phyloP scores from a whole-genome alignment of 2,797 vertebrate genomes.

The Siniperca obscura region DNA sequence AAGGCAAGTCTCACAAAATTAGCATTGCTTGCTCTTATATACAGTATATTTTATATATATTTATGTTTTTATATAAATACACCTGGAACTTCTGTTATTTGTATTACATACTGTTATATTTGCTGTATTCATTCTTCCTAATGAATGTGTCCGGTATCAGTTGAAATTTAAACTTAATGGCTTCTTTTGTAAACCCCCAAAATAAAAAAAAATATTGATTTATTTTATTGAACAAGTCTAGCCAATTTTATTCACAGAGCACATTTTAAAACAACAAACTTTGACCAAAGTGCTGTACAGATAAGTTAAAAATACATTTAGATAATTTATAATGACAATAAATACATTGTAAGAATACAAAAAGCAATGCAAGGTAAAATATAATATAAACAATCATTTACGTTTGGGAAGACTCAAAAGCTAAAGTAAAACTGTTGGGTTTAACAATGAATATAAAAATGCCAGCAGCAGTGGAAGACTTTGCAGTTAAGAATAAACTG shows the following conservation, averaged over 20 bases:
- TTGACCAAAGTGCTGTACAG: slow-evolving; percentile 10
- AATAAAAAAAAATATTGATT: neutral
- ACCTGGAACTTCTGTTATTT: neutral
- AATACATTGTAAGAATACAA: slow-evolving; percentile 23
- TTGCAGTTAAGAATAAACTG: neutral
- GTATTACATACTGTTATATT: neutral
- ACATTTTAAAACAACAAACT: slow-evolving; percentile 33
- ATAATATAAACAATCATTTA: slow-evolving; percentile 2
- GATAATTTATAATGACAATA: slow-evolving; percentile 1
- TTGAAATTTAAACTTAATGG: neutral
- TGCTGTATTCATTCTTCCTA: neutral
- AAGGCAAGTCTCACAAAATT: neutral
- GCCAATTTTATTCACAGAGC: slow-evolving; percentile 20
- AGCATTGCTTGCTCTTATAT: neutral
- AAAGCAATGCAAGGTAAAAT: neutral
- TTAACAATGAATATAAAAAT: neutral
- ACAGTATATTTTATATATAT: neutral
- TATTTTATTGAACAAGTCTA: slow-evolving; percentile 13
- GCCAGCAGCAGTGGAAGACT: neutral
- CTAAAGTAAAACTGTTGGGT: neutral
- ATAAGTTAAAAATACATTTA: slow-evolving; percentile 22
- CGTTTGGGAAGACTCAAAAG: neutral
- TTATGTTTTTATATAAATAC: neutral
- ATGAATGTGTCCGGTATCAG: neutral
- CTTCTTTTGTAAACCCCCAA: neutral